phyloP scores from a whole-genome alignment of 2,888 invertebrate species.

The Caenorhabditis zanzibari region DNA sequence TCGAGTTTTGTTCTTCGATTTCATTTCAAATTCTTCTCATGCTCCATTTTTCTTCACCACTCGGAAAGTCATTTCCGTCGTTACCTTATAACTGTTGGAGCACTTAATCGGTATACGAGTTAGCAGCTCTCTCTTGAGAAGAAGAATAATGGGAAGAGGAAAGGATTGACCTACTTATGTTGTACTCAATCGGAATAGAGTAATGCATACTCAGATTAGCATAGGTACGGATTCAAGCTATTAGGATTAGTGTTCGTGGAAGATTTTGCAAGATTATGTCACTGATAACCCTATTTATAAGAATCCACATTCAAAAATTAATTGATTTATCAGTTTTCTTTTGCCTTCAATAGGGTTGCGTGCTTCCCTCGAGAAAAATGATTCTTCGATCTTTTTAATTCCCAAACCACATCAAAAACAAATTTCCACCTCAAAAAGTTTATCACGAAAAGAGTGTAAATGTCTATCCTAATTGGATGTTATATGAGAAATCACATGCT shows the following conservation, averaged over 20 bases:
- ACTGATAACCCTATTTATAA: not conserved
- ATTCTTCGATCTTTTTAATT: not conserved
- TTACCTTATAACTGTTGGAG: constrained; percentile 20
- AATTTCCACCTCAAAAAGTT: not conserved
- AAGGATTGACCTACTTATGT: constrained; percentile 37
- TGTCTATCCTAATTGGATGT: constrained; percentile 18
- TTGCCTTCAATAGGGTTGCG: too few relatives aligned
- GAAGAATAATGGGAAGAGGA: constrained; percentile 1
- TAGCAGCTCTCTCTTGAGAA: constrained; percentile 19
- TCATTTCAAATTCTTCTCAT: not conserved
- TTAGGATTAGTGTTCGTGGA: constrained; percentile 5
- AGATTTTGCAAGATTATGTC: not conserved
- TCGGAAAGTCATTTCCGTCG: constrained; percentile 39
- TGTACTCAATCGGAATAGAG: constrained; percentile 17
- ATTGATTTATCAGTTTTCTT: not conserved
- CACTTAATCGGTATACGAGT: constrained; percentile 34
- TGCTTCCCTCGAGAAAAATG: not conserved
- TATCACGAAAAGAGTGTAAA: constrained; percentile 6
- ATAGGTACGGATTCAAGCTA: not conserved
- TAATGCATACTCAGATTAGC: constrained; percentile 19
- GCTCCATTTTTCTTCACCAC: not conserved
- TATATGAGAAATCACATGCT: constrained; percentile 4
- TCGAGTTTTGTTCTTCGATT: not conserved
- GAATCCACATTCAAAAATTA: not conserved
- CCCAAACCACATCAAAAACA: not conserved